A percentile compares a stretch with the other conserved stretches of the same genome.
phyloP scores from a whole-genome alignment of 2,888 invertebrate species.

The Alentia gelatinosa region DNA sequence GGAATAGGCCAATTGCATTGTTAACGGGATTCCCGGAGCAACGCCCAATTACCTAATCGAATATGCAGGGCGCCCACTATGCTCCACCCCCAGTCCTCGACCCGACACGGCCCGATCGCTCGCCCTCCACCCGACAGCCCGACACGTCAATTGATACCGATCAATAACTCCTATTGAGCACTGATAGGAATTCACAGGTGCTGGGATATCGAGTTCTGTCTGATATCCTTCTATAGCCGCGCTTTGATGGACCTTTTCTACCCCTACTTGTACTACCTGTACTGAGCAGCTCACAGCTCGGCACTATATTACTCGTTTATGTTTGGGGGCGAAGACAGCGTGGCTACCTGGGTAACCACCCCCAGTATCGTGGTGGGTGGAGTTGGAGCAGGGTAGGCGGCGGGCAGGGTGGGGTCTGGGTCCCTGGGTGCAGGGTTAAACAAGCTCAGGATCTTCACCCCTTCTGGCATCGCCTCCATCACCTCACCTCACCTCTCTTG shows the following conservation, averaged over 20 bases:
- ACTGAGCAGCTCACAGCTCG: too few relatives aligned
- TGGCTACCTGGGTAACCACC: too few relatives aligned
- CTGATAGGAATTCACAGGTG: not conserved
- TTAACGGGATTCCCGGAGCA: not conserved
- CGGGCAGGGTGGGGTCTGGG: not conserved
- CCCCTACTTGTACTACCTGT: too few relatives aligned
- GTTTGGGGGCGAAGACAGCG: too few relatives aligned
- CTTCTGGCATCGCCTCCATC: not conserved
- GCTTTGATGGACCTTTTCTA: not conserved
- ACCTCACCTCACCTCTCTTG: not conserved
- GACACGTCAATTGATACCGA: not conserved
- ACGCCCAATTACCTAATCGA: constrained; percentile 29
- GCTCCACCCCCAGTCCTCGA: not conserved
- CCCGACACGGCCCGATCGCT: not conserved
- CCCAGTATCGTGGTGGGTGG: not conserved
- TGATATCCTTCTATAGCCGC: not conserved
- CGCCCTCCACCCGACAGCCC: not conserved
- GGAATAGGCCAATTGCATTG: not conserved
- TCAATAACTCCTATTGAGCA: constrained; percentile 7
- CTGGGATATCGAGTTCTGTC: not conserved
- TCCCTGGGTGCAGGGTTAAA: not conserved
- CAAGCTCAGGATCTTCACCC: not conserved
- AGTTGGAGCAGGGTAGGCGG: not conserved
- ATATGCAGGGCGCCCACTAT: not conserved
- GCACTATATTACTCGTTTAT: too few relatives aligned